Percentiles rank a stretch among this genome's conserved stretches.
Evolutionary conservation across 2,113 vertebrate genomes (phyloP).

Genomic region (Martes martes): DNA sequence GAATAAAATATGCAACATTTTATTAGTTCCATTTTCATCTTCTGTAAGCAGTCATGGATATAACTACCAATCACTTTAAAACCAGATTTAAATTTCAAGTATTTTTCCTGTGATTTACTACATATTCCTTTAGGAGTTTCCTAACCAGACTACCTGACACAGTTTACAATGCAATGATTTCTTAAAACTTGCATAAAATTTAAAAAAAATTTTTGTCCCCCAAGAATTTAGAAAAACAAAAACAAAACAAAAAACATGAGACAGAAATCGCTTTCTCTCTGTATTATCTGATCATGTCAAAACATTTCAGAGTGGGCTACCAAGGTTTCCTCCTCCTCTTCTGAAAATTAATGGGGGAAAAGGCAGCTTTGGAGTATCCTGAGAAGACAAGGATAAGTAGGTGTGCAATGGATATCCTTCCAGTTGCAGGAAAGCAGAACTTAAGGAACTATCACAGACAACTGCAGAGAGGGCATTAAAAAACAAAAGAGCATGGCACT

Average conservation of each 20-base stretch:
- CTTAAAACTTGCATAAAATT: constrained; percentile 1
- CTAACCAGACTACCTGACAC: neutral
- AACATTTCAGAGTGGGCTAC: neutral
- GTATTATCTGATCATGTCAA: neutral
- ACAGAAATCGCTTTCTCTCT: neutral
- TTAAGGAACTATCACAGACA: neutral
- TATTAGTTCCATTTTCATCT: constrained; percentile 51
- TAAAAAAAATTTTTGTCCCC: neutral
- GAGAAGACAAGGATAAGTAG: neutral
- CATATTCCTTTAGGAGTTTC: neutral
- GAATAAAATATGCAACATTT: constrained; percentile 43
- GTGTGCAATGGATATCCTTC: neutral
- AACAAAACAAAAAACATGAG: neutral
- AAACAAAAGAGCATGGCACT: neutral
- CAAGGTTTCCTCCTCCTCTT: neutral
- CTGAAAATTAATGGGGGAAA: neutral
- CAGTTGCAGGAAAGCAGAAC: neutral
- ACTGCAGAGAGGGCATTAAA: neutral
- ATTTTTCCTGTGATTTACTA: constrained; percentile 24
- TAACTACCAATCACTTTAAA: constrained; percentile 26
- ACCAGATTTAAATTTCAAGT: constrained; percentile 26
- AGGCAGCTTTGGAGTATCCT: neutral
- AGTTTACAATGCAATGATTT: neutral
- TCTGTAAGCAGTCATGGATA: constrained; percentile 15
- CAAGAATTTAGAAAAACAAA: neutral